Evolutionary conservation across 2,888 invertebrate genomes (phyloP).

Genomic region (Seira musarum): DNA sequence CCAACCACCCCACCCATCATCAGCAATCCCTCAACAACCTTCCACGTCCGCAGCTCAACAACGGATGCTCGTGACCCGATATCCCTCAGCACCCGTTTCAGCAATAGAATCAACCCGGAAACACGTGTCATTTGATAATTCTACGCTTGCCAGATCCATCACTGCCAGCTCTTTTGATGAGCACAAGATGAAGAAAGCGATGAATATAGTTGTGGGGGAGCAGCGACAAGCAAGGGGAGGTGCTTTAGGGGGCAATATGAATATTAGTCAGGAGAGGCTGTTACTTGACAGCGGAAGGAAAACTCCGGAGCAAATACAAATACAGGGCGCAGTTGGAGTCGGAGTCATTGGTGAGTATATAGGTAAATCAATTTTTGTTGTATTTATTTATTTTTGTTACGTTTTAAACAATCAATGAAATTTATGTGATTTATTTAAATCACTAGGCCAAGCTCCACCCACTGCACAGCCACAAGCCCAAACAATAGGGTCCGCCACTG

Average conservation of each 20-base stretch:
- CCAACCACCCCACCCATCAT: slow-evolving; percentile 29
- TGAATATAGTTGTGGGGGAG: slow-evolving; percentile 27
- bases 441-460: neutral
- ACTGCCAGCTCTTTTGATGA: slow-evolving; percentile 67
- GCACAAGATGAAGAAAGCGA: slow-evolving; percentile 66
- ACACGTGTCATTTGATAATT: slow-evolving; percentile 85
- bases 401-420: too few relatives aligned
- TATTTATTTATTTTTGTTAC: too few relatives aligned
- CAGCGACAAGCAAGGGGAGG: slow-evolving; percentile 28
- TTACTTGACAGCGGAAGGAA: slow-evolving; percentile 80
- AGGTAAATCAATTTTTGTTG: too few relatives aligned
- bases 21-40: neutral
- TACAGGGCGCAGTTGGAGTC: slow-evolving; percentile 10
- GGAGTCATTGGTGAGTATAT: neutral
- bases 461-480: slow-evolving; percentile 20
- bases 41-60: slow-evolving; percentile 15
- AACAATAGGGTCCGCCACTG: slow-evolving; percentile 12
- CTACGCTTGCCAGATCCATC: slow-evolving; percentile 66
- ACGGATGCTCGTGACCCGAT: slow-evolving; percentile 49
- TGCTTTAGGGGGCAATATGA: slow-evolving; percentile 26
- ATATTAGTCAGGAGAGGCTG: slow-evolving; percentile 79
- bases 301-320: slow-evolving; percentile 66
- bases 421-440: too few relatives aligned
- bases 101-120: slow-evolving; percentile 73
- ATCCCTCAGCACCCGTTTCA: slow-evolving; percentile 67